Conservation (phyloP, 2,113 vertebrate species). For the Trematocara zebra region DNA sequence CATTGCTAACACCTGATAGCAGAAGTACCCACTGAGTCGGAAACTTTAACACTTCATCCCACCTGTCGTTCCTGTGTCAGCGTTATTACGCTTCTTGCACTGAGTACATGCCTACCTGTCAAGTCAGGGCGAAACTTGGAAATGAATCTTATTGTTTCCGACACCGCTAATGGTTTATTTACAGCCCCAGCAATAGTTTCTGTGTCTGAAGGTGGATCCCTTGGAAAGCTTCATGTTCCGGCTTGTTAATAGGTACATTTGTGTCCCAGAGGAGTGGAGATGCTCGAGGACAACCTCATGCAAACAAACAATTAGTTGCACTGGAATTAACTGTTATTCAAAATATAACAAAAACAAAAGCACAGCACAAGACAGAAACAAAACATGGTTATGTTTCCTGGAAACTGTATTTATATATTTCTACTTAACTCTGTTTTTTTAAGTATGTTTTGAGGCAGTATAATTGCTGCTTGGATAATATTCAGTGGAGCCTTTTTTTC, state of each 20-base stretch:
- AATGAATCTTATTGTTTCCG: conserved; percentile 52
- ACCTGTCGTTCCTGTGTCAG: background rate
- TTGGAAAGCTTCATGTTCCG: background rate
- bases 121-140: background rate
- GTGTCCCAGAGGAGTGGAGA: background rate
- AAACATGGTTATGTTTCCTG: background rate
- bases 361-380: background rate
- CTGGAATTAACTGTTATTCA: background rate
- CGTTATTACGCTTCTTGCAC: conserved; percentile 1
- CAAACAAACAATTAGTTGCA: background rate
- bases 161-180: conserved; percentile 59
- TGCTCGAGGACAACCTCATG: background rate
- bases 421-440: background rate
- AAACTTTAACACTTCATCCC: background rate
- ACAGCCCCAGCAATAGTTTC: conserved; percentile 14
- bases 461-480: background rate
- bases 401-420: background rate
- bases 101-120: background rate
- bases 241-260: background rate
- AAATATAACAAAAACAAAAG: background rate
- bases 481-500: background rate
- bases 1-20: background rate
- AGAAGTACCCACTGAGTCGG: background rate
- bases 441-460: background rate
- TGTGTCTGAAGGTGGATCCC: background rate